A percentile compares a stretch with the other conserved stretches of the same genome.
phyloP scores from a whole-genome alignment of 2,797 vertebrate species.

The Microtus agrestis region DNA sequence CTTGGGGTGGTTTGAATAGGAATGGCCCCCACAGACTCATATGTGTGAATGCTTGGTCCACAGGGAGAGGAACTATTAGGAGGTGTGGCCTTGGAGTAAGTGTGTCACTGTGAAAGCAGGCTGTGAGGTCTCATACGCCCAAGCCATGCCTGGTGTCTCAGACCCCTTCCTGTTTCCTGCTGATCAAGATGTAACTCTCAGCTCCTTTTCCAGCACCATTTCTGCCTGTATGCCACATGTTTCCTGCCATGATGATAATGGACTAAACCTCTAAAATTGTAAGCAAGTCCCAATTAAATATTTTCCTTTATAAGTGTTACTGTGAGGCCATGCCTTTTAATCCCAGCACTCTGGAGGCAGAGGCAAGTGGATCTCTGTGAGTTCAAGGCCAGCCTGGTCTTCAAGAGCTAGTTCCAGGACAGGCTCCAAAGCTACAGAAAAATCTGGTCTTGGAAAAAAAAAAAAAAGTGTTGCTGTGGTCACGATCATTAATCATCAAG shows the following conservation, averaged over 20 bases:
- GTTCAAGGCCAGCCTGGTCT: no score
- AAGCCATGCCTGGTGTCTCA: background rate
- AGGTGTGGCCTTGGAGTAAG: background rate
- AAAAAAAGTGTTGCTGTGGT: background rate
- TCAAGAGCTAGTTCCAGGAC: no score
- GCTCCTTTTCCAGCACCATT: background rate
- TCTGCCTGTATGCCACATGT: background rate
- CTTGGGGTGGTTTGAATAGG: background rate
- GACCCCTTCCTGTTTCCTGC: background rate
- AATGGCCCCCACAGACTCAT: background rate
- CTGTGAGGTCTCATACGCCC: background rate
- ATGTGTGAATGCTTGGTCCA: background rate
- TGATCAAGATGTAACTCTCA: background rate
- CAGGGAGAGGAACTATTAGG: background rate
- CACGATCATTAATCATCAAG: background rate
- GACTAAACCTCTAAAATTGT: background rate
- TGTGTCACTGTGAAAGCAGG: background rate
- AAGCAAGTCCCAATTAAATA: background rate
- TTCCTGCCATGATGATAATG: background rate
- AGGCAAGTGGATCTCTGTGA: no score
- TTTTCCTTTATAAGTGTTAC: background rate
- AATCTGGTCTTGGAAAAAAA: no score
- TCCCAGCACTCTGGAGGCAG: no score
- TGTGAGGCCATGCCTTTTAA: background rate
- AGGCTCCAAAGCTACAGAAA: no score